These are phyloP conservation scores for Acanthornis magna DNA, from an alignment of 2,797 vertebrate genomes.

Conservation along the genomic window DNA sequence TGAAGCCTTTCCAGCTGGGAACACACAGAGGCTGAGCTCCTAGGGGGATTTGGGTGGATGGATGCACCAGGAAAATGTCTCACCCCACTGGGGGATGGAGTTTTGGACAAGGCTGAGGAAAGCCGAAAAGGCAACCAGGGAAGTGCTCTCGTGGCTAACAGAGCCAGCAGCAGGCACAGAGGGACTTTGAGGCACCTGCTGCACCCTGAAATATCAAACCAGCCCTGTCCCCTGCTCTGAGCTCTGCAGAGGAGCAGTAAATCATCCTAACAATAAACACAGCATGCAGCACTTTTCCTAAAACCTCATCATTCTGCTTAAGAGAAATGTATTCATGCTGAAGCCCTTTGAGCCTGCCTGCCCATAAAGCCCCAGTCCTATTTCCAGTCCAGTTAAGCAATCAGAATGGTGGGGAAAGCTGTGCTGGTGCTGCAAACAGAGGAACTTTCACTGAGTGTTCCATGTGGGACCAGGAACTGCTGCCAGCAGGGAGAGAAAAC, in stretches of 20 bases:
- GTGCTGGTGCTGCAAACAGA: neutral
- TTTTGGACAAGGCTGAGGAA: accelerated
- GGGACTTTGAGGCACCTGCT: neutral
- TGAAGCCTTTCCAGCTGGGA: neutral
- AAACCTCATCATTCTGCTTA: neutral
- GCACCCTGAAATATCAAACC: neutral
- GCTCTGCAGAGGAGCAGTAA: neutral
- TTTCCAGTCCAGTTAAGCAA: neutral
- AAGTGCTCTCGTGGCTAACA: accelerated
- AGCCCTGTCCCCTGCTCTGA: neutral
- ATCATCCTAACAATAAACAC: neutral
- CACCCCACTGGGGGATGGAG: neutral
- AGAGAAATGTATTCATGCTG: neutral
- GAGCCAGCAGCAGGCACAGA: neutral
- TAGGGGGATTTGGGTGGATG: neutral
- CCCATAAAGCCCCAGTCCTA: neutral
- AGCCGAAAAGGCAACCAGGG: neutral
- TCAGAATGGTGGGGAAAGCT: neutral
- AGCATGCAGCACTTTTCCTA: accelerated
- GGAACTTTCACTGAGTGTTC: neutral
- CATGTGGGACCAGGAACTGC: neutral
- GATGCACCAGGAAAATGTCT: neutral
- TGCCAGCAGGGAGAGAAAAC: neutral
- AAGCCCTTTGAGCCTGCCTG: neutral
- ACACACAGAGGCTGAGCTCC: neutral